These are phyloP conservation scores for Syngnathus typhle DNA, from an alignment of 2,113 vertebrate genomes.

Conservation along the genomic window DNA sequence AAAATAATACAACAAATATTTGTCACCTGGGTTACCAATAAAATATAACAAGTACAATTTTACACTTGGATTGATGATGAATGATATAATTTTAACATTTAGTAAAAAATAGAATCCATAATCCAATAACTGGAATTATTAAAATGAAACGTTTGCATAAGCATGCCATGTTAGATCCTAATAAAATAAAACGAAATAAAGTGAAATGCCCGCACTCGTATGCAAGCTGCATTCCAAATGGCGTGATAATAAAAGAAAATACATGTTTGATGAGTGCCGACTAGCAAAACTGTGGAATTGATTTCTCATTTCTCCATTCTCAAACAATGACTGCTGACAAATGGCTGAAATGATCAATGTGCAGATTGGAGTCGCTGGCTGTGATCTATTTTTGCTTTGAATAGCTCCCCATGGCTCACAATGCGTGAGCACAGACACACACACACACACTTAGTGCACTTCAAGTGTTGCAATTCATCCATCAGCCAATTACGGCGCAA, in stretches of 20 bases:
- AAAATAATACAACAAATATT: background rate
- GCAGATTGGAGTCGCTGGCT: background rate
- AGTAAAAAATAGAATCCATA: background rate
- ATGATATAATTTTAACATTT: background rate
- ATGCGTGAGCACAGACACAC: background rate
- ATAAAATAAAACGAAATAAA: background rate
- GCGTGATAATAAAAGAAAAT: background rate
- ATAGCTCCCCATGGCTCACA: background rate
- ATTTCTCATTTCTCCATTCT: background rate
- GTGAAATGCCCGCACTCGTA: background rate
- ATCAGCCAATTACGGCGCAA: background rate
- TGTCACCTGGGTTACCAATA: background rate
- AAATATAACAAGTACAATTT: background rate
- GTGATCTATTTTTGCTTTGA: slow-evolving; percentile 2
- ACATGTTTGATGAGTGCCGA: background rate
- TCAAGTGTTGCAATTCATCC: background rate
- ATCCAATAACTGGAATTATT: background rate
- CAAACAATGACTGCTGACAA: background rate
- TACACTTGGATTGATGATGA: background rate
- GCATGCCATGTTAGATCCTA: background rate
- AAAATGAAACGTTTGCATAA: background rate
- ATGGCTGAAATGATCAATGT: background rate
- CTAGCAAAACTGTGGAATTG: background rate
- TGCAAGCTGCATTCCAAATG: background rate
- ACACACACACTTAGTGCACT: background rate